A percentile compares a stretch with the other conserved stretches of the same genome.
Conservation (phyloP, 2,888 invertebrate species). For the Microdon myrmicae region DNA sequence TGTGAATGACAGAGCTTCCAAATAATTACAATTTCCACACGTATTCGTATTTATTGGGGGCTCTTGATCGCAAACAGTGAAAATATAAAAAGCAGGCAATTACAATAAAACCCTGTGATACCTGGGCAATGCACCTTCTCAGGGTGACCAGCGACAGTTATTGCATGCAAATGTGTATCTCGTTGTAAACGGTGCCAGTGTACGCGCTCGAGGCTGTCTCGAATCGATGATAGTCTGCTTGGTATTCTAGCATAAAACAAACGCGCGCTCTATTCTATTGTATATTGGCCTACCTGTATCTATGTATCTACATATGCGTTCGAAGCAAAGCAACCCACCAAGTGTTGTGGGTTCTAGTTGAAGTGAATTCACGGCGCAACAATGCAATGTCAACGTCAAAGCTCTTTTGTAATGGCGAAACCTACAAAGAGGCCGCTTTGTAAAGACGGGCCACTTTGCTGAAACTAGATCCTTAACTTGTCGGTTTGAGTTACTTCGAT, state of each 20-base stretch:
- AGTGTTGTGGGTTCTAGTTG: too few species aligned
- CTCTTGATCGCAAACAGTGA: conserved; percentile 20
- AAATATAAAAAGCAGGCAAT: conserved; percentile 2
- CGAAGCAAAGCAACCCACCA: too few species aligned
- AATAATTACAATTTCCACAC: conserved; percentile 43
- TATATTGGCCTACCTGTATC: too few species aligned
- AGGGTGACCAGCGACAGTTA: conserved; percentile 6
- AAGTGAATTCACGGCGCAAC: conserved; percentile 5
- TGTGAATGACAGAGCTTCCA: conserved; percentile 22
- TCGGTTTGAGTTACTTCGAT: conserved; percentile 11
- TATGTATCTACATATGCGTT: too few species aligned
- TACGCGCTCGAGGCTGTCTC: conserved; percentile 25
- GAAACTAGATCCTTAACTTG: conserved; percentile 17
- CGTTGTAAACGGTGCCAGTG: conserved; percentile 19
- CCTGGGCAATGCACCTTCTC: conserved; percentile 28
- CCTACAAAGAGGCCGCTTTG: conserved; percentile 5
- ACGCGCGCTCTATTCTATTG: too few species aligned
- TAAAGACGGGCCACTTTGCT: conserved; percentile 12
- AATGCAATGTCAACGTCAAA: conserved; percentile 36
- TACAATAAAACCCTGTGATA: neutral
- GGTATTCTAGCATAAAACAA: conserved; percentile 20
- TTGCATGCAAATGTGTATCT: neutral
- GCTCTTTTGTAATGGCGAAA: conserved; percentile 19
- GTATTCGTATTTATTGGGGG: conserved; percentile 26
- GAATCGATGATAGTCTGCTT: conserved; percentile 2